These are phyloP conservation scores for Enteromius fasciolatus DNA, from an alignment of 2,797 vertebrate genomes.

Conservation along the genomic window DNA sequence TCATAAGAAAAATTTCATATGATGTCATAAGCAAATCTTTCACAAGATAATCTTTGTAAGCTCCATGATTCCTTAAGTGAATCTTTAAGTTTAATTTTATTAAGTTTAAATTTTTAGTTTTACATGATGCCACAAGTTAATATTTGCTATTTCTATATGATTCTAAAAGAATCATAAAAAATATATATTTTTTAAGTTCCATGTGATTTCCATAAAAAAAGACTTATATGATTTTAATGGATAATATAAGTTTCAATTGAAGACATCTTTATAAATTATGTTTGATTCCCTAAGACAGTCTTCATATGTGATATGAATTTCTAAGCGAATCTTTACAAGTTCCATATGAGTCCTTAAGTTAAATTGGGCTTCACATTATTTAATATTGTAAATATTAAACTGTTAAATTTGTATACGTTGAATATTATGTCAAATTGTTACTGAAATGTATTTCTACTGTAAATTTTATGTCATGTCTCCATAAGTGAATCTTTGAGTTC, in stretches of 20 bases:
- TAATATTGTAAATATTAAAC: neutral
- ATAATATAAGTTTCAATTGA: neutral
- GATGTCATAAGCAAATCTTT: neutral
- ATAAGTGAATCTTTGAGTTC: neutral
- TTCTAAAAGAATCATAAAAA: too few relatives aligned
- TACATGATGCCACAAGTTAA: neutral
- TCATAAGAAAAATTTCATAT: neutral
- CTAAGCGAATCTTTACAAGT: neutral
- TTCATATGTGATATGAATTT: neutral
- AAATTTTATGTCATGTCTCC: neutral
- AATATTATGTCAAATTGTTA: neutral
- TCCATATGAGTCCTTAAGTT: neutral
- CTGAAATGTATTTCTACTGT: neutral
- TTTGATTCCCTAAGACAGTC: neutral
- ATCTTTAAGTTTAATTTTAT: neutral
- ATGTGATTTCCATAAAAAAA: neutral
- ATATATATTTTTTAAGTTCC: neutral
- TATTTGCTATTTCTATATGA: too few relatives aligned
- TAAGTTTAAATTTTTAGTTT: neutral
- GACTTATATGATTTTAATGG: neutral
- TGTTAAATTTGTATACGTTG: neutral
- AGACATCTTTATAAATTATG: neutral
- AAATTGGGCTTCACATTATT: too few relatives aligned
- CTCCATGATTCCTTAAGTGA: neutral
- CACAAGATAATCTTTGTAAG: neutral